A percentile compares a stretch with the other conserved stretches of the same genome.
phyloP scores from a whole-genome alignment of 2,113 vertebrate species.

The Tachysurus fulvidraco region DNA sequence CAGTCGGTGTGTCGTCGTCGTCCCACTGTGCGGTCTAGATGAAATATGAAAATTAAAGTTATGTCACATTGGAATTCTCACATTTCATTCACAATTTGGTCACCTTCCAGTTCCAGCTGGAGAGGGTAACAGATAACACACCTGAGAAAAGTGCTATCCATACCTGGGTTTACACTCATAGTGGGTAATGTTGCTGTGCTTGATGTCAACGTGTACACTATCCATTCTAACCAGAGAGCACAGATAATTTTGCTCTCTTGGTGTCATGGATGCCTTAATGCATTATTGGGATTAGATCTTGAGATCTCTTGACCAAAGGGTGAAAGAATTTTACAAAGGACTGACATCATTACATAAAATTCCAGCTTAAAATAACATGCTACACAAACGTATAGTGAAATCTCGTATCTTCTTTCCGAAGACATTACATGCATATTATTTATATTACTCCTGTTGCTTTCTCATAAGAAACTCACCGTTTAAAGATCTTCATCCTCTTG shows the following conservation, averaged over 20 bases:
- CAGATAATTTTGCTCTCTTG: neutral
- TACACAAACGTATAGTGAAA: too few relatives aligned
- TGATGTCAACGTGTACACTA: neutral
- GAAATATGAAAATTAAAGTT: neutral
- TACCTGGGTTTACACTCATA: neutral
- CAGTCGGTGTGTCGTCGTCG: too few relatives aligned
- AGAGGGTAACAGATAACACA: neutral
- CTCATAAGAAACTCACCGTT: neutral
- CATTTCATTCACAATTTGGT: neutral
- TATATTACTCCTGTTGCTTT: neutral
- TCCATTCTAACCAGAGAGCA: neutral
- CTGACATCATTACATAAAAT: neutral
- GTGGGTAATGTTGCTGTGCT: neutral
- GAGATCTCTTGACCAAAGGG: neutral
- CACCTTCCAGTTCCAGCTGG: neutral
- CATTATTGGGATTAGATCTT: neutral
- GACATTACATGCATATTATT: too few relatives aligned
- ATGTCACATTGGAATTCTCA: neutral
- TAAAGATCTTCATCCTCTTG: neutral
- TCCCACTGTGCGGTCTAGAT: neutral
- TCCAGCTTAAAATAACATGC: neutral
- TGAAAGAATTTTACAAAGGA: neutral
- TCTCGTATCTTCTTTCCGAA: too few relatives aligned
- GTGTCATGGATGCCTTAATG: neutral
- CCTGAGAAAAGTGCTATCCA: neutral